Evolutionary conservation across 2,113 vertebrate genomes (phyloP).

Genomic region (Corapipo altera): DNA sequence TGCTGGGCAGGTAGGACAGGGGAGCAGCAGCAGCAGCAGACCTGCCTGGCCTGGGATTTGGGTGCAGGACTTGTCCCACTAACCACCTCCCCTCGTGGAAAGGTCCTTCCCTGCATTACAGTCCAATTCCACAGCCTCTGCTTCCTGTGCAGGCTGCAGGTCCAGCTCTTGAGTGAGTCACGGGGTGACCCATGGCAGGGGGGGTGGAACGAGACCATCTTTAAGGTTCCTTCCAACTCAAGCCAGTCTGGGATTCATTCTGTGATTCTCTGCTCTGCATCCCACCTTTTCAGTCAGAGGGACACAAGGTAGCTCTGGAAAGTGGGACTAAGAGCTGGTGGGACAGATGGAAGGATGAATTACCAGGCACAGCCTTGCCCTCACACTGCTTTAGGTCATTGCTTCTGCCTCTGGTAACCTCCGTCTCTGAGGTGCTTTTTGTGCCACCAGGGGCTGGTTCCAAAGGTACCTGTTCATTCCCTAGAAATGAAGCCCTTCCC

Average conservation of each 20-base stretch:
- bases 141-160: too few species aligned
- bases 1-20: too few species aligned
- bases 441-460: not conserved
- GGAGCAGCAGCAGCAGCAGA: too few species aligned
- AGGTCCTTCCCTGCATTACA: too few species aligned
- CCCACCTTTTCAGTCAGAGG: not conserved
- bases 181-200: not conserved
- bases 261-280: not conserved
- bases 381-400: accelerated
- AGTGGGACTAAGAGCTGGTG: not conserved
- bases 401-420: not conserved
- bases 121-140: too few species aligned
- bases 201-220: accelerated
- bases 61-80: too few species aligned
- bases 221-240: not conserved
- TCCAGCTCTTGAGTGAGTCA: too few species aligned
- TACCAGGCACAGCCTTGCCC: accelerated
- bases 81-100: too few species aligned
- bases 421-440: accelerated
- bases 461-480: accelerated
- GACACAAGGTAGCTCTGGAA: too few species aligned
- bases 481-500: not conserved
- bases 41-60: too few species aligned
- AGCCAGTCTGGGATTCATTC: too few species aligned
- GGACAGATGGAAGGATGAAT: not conserved